Evolutionary conservation across 2,797 vertebrate genomes (phyloP).

Genomic region (Hyperoplus immaculatus): DNA sequence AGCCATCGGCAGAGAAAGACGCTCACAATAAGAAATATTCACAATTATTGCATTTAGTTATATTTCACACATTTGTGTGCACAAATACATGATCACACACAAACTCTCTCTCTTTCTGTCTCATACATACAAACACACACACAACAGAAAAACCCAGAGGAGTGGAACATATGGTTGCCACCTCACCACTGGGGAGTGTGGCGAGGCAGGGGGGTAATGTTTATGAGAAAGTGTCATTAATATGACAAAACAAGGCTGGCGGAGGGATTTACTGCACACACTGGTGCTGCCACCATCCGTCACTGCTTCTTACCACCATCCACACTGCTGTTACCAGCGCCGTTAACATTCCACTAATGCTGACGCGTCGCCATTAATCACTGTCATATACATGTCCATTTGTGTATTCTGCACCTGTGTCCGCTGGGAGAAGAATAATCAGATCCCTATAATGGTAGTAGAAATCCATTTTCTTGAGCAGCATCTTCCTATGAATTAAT

Average conservation of each 20-base stretch:
- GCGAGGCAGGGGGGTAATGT: slow-evolving; percentile 58
- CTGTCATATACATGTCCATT: slow-evolving; percentile 8
- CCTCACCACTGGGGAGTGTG: slow-evolving; percentile 51
- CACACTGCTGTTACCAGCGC: slow-evolving; percentile 52
- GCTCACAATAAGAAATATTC: slow-evolving; percentile 50
- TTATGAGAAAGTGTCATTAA: slow-evolving; percentile 73
- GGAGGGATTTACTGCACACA: slow-evolving; percentile 68
- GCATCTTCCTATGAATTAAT: not conserved
- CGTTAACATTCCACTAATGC: slow-evolving; percentile 41
- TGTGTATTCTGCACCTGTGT: slow-evolving; percentile 23
- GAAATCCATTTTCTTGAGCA: not conserved
- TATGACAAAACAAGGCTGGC: slow-evolving; percentile 79
- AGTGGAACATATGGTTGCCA: slow-evolving; percentile 72
- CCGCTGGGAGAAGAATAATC: not conserved
- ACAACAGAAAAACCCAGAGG: slow-evolving; percentile 47
- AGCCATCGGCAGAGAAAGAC: slow-evolving; percentile 49
- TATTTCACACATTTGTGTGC: slow-evolving; percentile 39
- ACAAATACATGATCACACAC: slow-evolving; percentile 29
- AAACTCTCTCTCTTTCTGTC: too few relatives aligned
- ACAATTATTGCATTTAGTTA: slow-evolving; percentile 53
- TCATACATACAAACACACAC: slow-evolving; percentile 14
- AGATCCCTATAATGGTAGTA: not conserved
- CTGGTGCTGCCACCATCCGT: slow-evolving; percentile 56
- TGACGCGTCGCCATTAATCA: slow-evolving; percentile 41
- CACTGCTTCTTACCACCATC: slow-evolving; percentile 51